These are phyloP conservation scores for Myotis davidii DNA, from an alignment of 2,113 vertebrate genomes.

Conservation along the genomic window DNA sequence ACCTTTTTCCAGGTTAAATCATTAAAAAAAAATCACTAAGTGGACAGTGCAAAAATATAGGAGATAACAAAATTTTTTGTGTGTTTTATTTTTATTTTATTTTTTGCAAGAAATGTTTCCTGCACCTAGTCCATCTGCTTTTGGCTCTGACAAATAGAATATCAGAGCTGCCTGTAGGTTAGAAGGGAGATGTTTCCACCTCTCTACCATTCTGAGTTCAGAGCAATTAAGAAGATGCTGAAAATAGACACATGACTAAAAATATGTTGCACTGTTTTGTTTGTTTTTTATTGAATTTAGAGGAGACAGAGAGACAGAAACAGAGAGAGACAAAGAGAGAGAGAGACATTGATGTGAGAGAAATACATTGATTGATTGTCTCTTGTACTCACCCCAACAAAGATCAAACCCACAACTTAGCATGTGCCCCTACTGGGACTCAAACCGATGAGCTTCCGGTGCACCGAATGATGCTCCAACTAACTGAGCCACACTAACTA, in stretches of 20 bases:
- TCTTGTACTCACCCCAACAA: too few relatives aligned
- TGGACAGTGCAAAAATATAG: background rate
- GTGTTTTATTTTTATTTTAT: background rate
- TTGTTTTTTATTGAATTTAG: too few relatives aligned
- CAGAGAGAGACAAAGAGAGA: too few relatives aligned
- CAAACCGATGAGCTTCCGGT: too few relatives aligned
- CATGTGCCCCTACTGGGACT: too few relatives aligned
- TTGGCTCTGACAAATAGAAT: background rate
- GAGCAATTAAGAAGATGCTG: background rate
- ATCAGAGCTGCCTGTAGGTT: background rate
- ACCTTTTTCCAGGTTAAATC: background rate
- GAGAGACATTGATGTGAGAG: too few relatives aligned
- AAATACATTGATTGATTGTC: too few relatives aligned
- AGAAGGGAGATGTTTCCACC: background rate
- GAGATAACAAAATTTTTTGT: background rate
- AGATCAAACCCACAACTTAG: too few relatives aligned
- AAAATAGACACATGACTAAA: background rate
- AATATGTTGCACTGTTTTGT: background rate
- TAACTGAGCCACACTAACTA: too few relatives aligned
- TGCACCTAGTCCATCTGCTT: background rate
- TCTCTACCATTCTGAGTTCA: background rate
- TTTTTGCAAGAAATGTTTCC: background rate
- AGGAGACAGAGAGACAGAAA: too few relatives aligned
- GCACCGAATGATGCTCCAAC: too few relatives aligned
- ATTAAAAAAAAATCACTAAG: background rate